Evolutionary conservation across 2,113 vertebrate species (phyloP), one percentile per base, ranked within the genome.

Genomic region (Malurus elegans): DNA sequence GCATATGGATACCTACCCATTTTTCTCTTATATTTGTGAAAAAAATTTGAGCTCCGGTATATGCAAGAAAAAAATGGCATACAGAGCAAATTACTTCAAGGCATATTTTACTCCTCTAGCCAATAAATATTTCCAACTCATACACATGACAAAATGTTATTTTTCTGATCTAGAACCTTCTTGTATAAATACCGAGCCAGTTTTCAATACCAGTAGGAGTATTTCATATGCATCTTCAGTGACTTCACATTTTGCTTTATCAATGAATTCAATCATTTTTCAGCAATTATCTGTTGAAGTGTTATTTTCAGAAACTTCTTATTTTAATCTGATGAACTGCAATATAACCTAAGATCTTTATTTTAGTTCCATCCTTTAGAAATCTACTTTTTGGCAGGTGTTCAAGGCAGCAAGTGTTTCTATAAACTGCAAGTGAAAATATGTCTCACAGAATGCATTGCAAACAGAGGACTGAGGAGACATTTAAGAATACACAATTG

Each of bases 401-500:
- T 64, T 94, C 91, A 95, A 91, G 61, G 51, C 42, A 92, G 64
- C 16, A 71, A 94, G 36, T n/a, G 18, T 80, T 97, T 80, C 88
- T 76, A 82, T 88, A 95, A 95, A 86, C 31, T 79, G 56, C 79
- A 96, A 95, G 51, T 48, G 12, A 47, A 95, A 93, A 79, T 88
- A 88, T 24, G n/a, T 90, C 82, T 96, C 74, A 79, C 61, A 72
- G 90, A 90, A 94, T 21, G 56, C 9, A 1, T 0, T 62, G 79
- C 75, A 89, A 88, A 71, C 19, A 62, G 53, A 80, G 29, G 85
- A 87, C 0, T 90, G 58, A 69, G n/a, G 48, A 87, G n/a, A 73
- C 6, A 57, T 34, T 86, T 76, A 51, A 92, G 74, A 94, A 90
- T 91, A 79, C 51, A 79, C 54, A 72, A 60, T 42, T 47, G 74